These are phyloP conservation scores for Metridium senile DNA, from an alignment of 92 coral and sea anemone species.

Conservation along the genomic window DNA sequence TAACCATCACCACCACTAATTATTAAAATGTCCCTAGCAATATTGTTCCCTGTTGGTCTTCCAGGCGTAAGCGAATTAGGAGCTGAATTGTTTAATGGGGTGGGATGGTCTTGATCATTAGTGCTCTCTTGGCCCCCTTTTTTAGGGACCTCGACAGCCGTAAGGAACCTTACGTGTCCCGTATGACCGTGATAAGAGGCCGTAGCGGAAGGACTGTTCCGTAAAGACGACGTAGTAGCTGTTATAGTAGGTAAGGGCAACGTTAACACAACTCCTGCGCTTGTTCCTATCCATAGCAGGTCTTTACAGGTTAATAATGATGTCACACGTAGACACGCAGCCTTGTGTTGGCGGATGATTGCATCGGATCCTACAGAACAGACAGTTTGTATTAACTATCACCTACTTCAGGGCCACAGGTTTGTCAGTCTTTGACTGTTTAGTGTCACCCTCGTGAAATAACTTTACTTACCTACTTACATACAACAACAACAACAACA, in stretches of 20 bases:
- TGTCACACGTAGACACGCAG: conserved; percentile 96
- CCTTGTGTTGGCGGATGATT: conserved; percentile 97
- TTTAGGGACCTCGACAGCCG: conserved; percentile 94
- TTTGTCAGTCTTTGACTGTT: too few species aligned
- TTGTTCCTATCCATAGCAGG: conserved; percentile 97
- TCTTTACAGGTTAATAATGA: conserved; percentile 96
- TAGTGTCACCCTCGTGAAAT: too few species aligned
- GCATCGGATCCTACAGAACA: conserved; percentile 97
- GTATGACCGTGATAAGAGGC: conserved; percentile 99
- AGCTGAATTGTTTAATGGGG: conserved; percentile 42
- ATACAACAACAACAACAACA: too few species aligned
- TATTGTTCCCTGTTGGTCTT: conserved; percentile 33
- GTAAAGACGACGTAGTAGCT: conserved; percentile 89
- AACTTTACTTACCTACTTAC: too few species aligned
- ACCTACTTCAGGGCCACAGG: too few species aligned
- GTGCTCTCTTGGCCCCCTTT: conserved; percentile 69
- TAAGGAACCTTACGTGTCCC: conserved; percentile 97
- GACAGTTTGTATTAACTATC: too few species aligned
- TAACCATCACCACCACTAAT: conserved; percentile 99
- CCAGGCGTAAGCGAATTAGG: conserved; percentile 56
- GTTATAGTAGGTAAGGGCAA: conserved; percentile 94
- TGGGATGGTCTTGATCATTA: conserved; percentile 53
- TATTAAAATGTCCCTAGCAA: conserved; percentile 75
- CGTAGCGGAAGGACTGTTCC: conserved; percentile 89
- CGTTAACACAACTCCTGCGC: conserved; percentile 99